These are phyloP conservation scores for Nemotelus pantherinus DNA, from an alignment of 2,888 invertebrate genomes.

Conservation along the genomic window DNA sequence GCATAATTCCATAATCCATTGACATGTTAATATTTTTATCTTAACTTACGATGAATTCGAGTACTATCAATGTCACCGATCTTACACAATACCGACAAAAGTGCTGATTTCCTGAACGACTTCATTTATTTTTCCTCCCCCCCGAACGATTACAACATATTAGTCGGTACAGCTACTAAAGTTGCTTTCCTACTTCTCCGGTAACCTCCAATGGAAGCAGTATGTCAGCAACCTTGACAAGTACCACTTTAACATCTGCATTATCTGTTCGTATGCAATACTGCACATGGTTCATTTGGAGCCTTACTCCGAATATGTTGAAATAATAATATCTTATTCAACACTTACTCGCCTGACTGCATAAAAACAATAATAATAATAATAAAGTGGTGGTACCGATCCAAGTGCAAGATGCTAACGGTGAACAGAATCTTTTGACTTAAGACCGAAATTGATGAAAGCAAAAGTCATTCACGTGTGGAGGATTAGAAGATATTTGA, in stretches of 20 bases:
- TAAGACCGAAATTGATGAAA: too few relatives aligned
- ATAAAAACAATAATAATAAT: background rate
- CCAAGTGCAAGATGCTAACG: too few relatives aligned
- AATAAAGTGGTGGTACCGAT: too few relatives aligned
- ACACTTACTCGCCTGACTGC: slow-evolving; percentile 17
- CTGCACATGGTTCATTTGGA: background rate
- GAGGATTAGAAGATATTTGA: too few relatives aligned
- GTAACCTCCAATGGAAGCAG: background rate
- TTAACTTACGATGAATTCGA: too few relatives aligned
- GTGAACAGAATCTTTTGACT: too few relatives aligned
- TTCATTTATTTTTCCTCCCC: background rate
- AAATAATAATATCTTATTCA: slow-evolving; percentile 16
- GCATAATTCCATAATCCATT: too few relatives aligned
- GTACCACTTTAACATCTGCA: slow-evolving; percentile 19
- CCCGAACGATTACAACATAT: too few relatives aligned
- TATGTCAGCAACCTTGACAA: slow-evolving; percentile 3
- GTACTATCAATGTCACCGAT: background rate
- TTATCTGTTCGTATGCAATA: background rate
- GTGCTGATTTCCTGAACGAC: slow-evolving; percentile 2
- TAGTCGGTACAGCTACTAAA: too few relatives aligned
- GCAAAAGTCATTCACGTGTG: too few relatives aligned
- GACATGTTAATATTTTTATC: too few relatives aligned
- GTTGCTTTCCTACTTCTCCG: too few relatives aligned
- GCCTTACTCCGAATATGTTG: background rate
- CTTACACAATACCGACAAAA: background rate